A percentile compares a stretch with the other conserved stretches of the same genome.
phyloP scores from a whole-genome alignment of 2,113 vertebrate genomes.

The Pampusana beccarii region DNA sequence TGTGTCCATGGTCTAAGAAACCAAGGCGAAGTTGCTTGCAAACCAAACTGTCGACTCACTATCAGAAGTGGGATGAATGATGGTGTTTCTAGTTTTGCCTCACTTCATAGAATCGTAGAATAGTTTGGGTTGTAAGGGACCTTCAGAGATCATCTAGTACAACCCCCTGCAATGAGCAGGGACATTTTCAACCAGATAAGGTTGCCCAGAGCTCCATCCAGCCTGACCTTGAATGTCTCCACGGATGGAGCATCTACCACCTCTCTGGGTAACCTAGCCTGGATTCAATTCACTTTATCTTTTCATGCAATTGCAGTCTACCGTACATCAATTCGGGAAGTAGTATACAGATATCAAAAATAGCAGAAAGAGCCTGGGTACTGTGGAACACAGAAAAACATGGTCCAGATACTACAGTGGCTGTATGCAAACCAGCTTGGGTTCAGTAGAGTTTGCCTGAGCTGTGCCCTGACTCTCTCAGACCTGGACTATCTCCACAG shows the following conservation, averaged over 20 bases:
- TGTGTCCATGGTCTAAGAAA: not conserved
- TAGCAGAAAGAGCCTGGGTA: not conserved
- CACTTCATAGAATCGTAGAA: not conserved
- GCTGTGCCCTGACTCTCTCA: not conserved
- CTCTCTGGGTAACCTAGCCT: too few relatives aligned
- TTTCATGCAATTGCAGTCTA: not conserved
- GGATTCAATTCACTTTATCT: not conserved
- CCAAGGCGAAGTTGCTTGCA: not conserved
- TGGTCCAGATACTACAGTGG: not conserved
- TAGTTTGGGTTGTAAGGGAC: too few relatives aligned
- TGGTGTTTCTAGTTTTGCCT: not conserved
- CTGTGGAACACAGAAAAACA: not conserved
- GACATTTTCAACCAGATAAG: too few relatives aligned
- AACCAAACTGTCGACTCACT: not conserved
- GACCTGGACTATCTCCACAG: not conserved
- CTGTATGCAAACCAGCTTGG: not conserved
- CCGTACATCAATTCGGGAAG: not conserved
- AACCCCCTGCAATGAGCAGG: too few relatives aligned
- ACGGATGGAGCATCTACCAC: too few relatives aligned
- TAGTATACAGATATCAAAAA: not conserved
- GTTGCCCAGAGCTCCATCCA: too few relatives aligned
- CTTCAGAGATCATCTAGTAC: too few relatives aligned
- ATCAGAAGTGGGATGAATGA: not conserved
- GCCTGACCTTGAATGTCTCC: too few relatives aligned
- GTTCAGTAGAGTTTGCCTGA: not conserved